Base-by-base conservation (phyloP, 2,113 vertebrate species). In the Panurus biarmicus region DNA sequence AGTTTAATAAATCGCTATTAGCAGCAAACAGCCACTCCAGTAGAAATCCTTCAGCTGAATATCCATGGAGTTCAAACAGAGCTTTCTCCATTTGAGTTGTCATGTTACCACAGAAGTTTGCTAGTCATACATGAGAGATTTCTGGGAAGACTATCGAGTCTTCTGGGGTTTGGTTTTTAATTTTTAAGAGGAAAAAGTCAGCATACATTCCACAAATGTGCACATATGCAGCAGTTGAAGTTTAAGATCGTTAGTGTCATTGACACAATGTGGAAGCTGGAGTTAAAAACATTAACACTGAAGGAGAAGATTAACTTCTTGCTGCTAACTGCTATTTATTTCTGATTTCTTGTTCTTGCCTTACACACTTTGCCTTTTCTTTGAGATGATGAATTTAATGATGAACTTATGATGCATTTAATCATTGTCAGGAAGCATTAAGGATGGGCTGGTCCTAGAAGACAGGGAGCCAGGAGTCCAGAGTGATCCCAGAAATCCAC, bases 1-100 rank as follows among this genome's bases (percentile, higher is more conserved):
- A 51, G 45, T 73, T 60, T 56, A 85, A 85, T 45, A 73, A 81
- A 65, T 60, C 73, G 4, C 3, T 85, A 14, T 73, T 60, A 35
- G 20, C 29, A 69, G n/a, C 21, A 70, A 85, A 81, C 6, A 70
- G 16, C 51, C 4, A 2, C 28, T 2, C 15, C 1, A 0, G 10
- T 44, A 35, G n/a, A 85, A 90, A 56, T 60, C 20, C 22, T 81
- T 83, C 42, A 53, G 23, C n/a, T 64, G 25, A n/a, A n/a, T 57
- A 53, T 44, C 36, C 15, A 28, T 35, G 18, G 26, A 75, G 15
- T 56, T 85, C 69, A 51, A 31, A 47, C 23, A n/a, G n/a, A 53
- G 33, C 23, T 64, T 22, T 47, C 10, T 48, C 24, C 10, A 40
- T 56, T 24, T 24, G 4, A 73, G 2, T 17, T 44, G 3, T 19